These are phyloP conservation scores for Amblyornis subalaris DNA, from an alignment of 2,113 vertebrate species.

Conservation along the genomic window DNA sequence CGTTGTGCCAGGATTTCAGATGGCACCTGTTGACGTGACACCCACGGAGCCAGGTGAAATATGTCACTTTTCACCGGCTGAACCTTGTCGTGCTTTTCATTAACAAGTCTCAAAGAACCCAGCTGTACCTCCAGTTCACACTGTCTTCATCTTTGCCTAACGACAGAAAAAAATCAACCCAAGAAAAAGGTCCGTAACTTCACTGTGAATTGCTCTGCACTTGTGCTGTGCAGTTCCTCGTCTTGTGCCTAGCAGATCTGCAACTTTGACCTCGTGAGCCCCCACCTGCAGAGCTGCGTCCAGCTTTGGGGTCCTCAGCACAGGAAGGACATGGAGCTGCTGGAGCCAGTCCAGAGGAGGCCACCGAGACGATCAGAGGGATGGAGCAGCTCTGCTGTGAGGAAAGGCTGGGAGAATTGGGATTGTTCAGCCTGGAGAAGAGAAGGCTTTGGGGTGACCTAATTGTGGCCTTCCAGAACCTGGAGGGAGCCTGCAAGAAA, in stretches of 20 bases:
- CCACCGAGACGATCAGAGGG: background rate
- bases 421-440: background rate
- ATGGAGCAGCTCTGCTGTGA: background rate
- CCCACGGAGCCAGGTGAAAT: background rate
- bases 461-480: accelerated
- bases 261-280: background rate
- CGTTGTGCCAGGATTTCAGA: background rate
- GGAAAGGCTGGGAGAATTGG: background rate
- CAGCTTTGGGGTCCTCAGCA: background rate
- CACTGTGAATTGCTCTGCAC: background rate
- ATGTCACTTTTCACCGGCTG: background rate
- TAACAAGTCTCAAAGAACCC: background rate
- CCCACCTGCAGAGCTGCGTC: background rate
- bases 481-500: background rate
- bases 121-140: background rate
- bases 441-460: accelerated
- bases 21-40: background rate
- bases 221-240: background rate
- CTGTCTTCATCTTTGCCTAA: background rate
- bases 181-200: background rate
- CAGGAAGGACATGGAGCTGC: accelerated
- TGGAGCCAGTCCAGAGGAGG: background rate
- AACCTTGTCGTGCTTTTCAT: background rate
- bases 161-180: accelerated
- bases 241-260: background rate